Percentiles rank a stretch among this genome's conserved stretches.
phyloP scores from a whole-genome alignment of 2,888 invertebrate genomes.

The Cataglyphis altisquamis region DNA sequence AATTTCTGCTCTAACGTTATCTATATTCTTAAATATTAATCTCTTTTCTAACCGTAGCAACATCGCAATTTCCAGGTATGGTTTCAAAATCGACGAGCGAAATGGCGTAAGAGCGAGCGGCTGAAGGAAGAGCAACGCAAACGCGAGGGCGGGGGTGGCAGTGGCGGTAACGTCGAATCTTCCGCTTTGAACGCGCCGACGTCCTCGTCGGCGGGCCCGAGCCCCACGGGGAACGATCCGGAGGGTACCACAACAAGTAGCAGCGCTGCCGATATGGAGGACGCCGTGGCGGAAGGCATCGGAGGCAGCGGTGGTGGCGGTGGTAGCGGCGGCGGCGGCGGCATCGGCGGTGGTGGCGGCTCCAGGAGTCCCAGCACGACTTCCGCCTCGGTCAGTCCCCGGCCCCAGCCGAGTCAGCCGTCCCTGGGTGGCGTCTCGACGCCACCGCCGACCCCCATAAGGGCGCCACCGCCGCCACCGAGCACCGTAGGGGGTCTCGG shows the following conservation, averaged over 20 bases:
- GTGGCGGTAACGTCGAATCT: conserved; percentile 66
- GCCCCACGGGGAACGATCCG: conserved; percentile 79
- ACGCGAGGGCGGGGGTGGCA: conserved; percentile 89
- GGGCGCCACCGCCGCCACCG: conserved; percentile 77
- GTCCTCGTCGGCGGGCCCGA: conserved; percentile 80
- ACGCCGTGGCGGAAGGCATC: conserved; percentile 76
- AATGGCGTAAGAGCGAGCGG: conserved; percentile 97
- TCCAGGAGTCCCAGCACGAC: conserved; percentile 85
- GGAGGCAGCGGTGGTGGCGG: conserved; percentile 69
- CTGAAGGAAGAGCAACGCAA: conserved; percentile 96
- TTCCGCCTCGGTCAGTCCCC: conserved; percentile 85
- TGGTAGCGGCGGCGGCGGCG: conserved; percentile 64
- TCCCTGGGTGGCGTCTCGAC: conserved; percentile 88
- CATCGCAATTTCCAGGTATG: conserved; percentile 90
- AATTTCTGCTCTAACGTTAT: neutral
- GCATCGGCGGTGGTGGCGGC: conserved; percentile 69
- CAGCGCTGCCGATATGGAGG: conserved; percentile 79
- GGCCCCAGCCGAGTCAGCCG: conserved; percentile 87
- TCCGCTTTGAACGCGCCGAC: conserved; percentile 75
- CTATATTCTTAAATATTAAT: neutral
- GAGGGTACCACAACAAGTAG: conserved; percentile 76
- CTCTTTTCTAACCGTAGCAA: neutral
- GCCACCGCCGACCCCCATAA: conserved; percentile 87
- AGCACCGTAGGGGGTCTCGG: conserved; percentile 80
- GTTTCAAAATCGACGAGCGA: conserved; percentile 97